Percentiles rank a stretch among this genome's conserved stretches.
Conservation (phyloP, 2,888 invertebrate species). For the Diarsia dahlii region DNA sequence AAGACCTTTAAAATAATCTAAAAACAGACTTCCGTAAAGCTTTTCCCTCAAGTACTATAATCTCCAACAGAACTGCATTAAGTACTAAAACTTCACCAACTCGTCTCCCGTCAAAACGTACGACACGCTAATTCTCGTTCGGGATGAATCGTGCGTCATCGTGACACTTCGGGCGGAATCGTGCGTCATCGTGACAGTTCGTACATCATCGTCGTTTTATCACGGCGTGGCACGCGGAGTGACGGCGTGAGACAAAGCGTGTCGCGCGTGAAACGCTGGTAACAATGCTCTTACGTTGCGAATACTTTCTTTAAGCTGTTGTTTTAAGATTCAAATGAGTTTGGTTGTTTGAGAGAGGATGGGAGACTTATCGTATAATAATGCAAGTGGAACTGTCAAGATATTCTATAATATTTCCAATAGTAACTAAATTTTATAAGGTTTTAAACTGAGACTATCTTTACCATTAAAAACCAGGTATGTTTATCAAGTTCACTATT, state of each 20-base stretch:
- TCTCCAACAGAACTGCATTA: constrained; percentile 37
- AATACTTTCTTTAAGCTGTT: constrained; percentile 4
- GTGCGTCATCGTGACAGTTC: constrained; percentile 27
- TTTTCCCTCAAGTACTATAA: constrained; percentile 15
- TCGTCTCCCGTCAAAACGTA: constrained; percentile 17
- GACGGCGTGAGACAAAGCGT: constrained; percentile 46
- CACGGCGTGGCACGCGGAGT: constrained; percentile 26
- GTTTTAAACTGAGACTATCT: too few relatives aligned
- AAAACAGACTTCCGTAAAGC: constrained; percentile 18
- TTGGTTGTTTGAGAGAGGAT: background rate
- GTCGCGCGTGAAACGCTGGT: constrained; percentile 22
- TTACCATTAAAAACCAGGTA: too few relatives aligned
- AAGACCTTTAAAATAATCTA: background rate
- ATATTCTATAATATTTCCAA: background rate
- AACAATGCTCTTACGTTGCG: constrained; percentile 24
- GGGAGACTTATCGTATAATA: background rate
- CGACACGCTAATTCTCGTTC: constrained; percentile 37
- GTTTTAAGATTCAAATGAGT: constrained; percentile 12
- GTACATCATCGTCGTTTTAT: constrained; percentile 38
- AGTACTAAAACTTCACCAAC: constrained; percentile 42
- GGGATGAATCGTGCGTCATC: constrained; percentile 19
- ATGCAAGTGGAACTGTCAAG: background rate
- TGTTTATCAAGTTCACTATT: too few relatives aligned
- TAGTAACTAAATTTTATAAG: background rate
- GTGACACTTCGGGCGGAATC: constrained; percentile 28